phyloP scores from a whole-genome alignment of 2,113 vertebrate species.

The Rattus norvegicus region DNA sequence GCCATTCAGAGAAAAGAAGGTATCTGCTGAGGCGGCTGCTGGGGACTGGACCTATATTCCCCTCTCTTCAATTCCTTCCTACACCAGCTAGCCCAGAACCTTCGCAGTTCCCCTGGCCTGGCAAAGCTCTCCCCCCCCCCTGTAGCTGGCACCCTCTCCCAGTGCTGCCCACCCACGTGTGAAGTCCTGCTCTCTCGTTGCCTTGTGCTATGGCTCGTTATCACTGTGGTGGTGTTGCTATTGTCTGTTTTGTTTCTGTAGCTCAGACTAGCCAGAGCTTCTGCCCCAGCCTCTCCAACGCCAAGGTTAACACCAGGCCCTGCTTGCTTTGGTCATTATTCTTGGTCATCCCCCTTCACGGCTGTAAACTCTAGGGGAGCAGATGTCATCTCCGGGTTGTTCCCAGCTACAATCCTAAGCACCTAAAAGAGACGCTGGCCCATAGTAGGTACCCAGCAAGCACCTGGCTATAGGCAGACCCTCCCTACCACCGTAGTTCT shows the following conservation, averaged over 20 bases:
- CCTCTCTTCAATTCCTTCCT: background rate
- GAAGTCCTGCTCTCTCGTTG: background rate
- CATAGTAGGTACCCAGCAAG: background rate
- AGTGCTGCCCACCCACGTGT: background rate
- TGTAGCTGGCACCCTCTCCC: background rate
- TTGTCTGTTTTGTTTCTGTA: background rate
- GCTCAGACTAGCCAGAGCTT: background rate
- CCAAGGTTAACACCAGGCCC: background rate
- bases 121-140: background rate
- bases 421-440: background rate
- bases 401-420: background rate
- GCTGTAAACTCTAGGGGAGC: background rate
- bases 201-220: background rate
- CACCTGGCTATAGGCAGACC: background rate
- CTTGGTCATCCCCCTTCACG: background rate
- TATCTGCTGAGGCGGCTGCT: background rate
- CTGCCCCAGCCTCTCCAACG: background rate
- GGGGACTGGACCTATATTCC: background rate
- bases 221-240: background rate
- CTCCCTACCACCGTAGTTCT: background rate
- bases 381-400: background rate
- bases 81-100: background rate
- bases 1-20: background rate
- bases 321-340: background rate
- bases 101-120: fast-evolving